Evolutionary conservation across 2,113 vertebrate species (phyloP).

Genomic region (Oplegnathus fasciatus): DNA sequence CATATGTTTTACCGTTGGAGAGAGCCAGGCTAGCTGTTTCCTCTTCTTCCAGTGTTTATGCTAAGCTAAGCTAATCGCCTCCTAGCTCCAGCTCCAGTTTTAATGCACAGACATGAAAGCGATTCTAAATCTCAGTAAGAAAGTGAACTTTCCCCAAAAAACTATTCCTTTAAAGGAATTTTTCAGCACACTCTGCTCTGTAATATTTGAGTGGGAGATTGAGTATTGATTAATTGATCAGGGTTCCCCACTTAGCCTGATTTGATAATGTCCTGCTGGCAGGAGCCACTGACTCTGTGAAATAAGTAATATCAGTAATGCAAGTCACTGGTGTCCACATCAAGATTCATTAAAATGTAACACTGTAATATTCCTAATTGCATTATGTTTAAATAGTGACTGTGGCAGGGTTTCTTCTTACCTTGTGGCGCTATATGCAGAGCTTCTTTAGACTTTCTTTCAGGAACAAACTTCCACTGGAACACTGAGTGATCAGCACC

Average conservation of each 20-base stretch:
- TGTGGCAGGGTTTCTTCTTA: slow-evolving; percentile 51
- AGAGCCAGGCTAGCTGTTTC: background rate
- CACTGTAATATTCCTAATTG: slow-evolving; percentile 28
- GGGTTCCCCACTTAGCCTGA: slow-evolving; percentile 37
- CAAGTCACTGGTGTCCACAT: background rate
- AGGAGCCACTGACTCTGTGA: slow-evolving; percentile 37
- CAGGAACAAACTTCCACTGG: slow-evolving; percentile 98
- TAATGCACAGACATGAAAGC: background rate
- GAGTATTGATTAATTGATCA: slow-evolving; percentile 11
- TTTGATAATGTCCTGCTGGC: slow-evolving; percentile 51
- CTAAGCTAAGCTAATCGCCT: background rate
- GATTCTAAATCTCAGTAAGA: background rate
- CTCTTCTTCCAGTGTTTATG: background rate
- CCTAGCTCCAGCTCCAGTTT: background rate
- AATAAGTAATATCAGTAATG: slow-evolving; percentile 36
- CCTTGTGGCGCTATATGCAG: slow-evolving; percentile 96
- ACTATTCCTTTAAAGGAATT: background rate
- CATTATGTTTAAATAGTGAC: background rate
- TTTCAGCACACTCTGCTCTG: background rate
- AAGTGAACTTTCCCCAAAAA: background rate
- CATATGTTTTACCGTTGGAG: background rate
- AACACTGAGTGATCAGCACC: slow-evolving; percentile 99
- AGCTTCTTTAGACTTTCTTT: slow-evolving; percentile 94
- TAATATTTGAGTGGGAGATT: background rate
- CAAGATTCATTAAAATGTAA: slow-evolving; percentile 10